These are phyloP conservation scores for Peribatodes rhomboidaria DNA, from an alignment of 2,888 invertebrate genomes.

Conservation along the genomic window DNA sequence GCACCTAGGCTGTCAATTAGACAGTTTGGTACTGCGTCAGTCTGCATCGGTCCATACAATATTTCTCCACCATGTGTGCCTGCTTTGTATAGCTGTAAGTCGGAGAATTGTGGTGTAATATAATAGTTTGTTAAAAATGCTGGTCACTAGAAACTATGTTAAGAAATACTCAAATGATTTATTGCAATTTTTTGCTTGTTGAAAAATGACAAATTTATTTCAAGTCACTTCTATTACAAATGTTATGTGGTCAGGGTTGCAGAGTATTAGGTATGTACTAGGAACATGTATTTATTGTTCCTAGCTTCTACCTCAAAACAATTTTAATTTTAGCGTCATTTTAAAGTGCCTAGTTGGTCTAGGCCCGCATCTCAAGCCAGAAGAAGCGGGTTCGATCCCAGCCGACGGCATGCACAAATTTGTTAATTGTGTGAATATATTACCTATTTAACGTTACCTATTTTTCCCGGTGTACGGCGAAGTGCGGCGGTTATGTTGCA, in stretches of 20 bases:
- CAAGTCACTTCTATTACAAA: neutral
- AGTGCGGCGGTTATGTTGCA: too few relatives aligned
- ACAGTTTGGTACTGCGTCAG: neutral
- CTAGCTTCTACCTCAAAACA: too few relatives aligned
- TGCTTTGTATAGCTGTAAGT: constrained; percentile 61
- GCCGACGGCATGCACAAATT: too few relatives aligned
- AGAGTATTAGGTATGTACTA: too few relatives aligned
- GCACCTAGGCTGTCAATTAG: neutral
- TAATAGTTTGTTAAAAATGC: constrained; percentile 4
- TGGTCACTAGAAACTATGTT: constrained; percentile 16
- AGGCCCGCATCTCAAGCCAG: too few relatives aligned
- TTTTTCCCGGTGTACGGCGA: too few relatives aligned
- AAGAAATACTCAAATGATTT: constrained; percentile 16
- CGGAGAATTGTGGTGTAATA: constrained; percentile 24
- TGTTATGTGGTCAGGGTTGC: neutral
- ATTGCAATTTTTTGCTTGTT: neutral
- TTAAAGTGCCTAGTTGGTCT: too few relatives aligned
- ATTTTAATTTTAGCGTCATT: too few relatives aligned
- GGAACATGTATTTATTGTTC: too few relatives aligned
- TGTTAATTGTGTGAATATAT: too few relatives aligned
- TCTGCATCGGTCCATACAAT: constrained; percentile 18
- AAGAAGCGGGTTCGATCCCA: too few relatives aligned
- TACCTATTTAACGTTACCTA: too few relatives aligned
- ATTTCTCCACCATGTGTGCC: constrained; percentile 74
- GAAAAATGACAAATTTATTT: neutral